Conservation (phyloP, 2,797 vertebrate genomes). For the Dromococcyx pavoninus region DNA sequence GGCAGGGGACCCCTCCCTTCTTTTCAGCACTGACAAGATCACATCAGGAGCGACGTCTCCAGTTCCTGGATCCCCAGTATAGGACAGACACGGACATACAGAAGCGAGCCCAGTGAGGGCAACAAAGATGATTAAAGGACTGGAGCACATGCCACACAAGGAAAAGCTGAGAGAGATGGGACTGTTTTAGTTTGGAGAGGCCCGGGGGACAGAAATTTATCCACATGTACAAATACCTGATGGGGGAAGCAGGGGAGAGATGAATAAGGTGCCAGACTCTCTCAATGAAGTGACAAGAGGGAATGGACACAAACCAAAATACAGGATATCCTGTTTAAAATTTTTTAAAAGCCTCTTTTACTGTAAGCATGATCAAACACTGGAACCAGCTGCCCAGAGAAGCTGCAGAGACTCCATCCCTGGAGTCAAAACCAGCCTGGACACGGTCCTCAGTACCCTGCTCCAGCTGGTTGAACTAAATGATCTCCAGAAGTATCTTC, state of each 20-base stretch:
- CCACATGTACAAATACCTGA: background rate
- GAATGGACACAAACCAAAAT: background rate
- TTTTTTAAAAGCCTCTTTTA: background rate
- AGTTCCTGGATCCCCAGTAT: background rate
- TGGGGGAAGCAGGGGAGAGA: background rate
- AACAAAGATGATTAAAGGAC: background rate
- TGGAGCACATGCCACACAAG: background rate
- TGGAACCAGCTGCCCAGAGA: background rate
- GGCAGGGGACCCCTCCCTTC: background rate
- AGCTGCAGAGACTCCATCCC: background rate
- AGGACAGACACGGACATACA: background rate
- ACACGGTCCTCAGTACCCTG: background rate
- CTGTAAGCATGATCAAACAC: background rate
- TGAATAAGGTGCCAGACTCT: background rate
- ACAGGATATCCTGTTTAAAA: background rate
- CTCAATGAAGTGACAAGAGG: background rate
- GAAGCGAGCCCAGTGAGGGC: background rate
- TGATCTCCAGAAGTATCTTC: background rate
- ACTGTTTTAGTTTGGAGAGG: background rate
- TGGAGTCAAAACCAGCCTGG: background rate
- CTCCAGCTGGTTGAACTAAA: background rate
- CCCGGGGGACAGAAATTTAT: background rate
- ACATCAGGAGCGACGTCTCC: background rate
- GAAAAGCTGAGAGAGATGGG: background rate
- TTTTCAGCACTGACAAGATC: background rate